Evolutionary conservation across 2,888 invertebrate genomes (phyloP).

Genomic region (Tetanocera ferruginea): DNA sequence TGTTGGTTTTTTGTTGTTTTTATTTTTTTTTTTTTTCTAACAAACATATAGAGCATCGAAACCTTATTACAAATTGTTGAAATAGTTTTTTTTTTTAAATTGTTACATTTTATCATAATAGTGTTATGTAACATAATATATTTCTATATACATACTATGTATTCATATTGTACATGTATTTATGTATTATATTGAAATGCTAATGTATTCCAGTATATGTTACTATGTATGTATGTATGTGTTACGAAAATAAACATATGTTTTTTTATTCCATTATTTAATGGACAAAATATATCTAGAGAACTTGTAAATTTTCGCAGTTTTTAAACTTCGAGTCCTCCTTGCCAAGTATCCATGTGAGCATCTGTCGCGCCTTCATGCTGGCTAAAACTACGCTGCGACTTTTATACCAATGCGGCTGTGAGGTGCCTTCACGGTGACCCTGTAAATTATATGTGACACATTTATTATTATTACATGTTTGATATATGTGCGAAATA

Average conservation of each 20-base stretch:
- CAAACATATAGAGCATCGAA: constrained; percentile 25
- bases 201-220: neutral
- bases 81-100: constrained; percentile 2
- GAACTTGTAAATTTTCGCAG: constrained; percentile 89
- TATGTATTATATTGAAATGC: constrained; percentile 1
- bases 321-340: constrained; percentile 93
- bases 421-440: constrained; percentile 70
- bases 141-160: neutral
- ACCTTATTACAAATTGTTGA: constrained; percentile 15
- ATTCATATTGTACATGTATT: neutral
- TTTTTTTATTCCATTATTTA: neutral
- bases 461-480: neutral
- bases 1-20: constrained; percentile 34
- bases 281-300: constrained; percentile 72
- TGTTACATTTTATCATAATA: neutral
- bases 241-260: no score
- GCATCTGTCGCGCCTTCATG: constrained; percentile 91
- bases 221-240: neutral
- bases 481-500: neutral
- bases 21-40: neutral
- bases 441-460: constrained; percentile 58
- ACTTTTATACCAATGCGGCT: constrained; percentile 87
- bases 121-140: neutral
- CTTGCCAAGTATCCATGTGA: constrained; percentile 91
- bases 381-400: constrained; percentile 87